Conservation (phyloP, 2,888 invertebrate genomes). For the Papilio demoleus region DNA sequence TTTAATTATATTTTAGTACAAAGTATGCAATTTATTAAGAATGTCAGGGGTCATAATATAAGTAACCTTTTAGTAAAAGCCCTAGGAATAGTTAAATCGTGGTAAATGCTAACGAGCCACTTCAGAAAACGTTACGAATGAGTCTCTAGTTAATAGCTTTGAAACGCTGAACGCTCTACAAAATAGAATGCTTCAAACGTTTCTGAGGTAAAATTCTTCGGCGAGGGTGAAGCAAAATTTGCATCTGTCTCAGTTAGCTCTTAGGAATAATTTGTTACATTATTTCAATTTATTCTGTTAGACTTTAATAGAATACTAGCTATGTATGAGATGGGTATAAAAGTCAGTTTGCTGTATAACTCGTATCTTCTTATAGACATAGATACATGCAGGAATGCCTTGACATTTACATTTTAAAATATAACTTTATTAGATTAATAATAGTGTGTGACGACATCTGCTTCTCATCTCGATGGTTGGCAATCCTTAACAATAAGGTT, state of each 20-base stretch:
- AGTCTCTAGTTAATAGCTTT: slow-evolving; percentile 7
- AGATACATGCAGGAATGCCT: no score
- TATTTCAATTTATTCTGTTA: not conserved
- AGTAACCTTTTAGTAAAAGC: not conserved
- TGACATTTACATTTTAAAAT: no score
- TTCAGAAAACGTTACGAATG: slow-evolving; percentile 21
- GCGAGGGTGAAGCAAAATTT: slow-evolving; percentile 7
- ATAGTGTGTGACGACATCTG: no score
- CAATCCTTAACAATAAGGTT: no score
- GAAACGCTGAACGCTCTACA: slow-evolving; percentile 6
- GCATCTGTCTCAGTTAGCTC: not conserved
- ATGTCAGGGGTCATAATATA: not conserved
- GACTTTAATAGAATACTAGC: not conserved
- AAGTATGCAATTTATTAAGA: no score
- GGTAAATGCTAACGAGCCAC: slow-evolving; percentile 14
- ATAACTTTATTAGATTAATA: no score
- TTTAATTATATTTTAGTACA: no score
- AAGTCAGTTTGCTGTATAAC: not conserved
- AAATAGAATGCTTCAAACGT: slow-evolving; percentile 20
- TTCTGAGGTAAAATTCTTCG: slow-evolving; percentile 14
- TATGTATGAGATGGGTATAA: no score
- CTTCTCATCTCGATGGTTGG: no score
- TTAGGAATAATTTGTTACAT: not conserved
- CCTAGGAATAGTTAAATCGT: slow-evolving; percentile 13
- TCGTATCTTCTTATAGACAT: no score